phyloP scores from a whole-genome alignment of 2,113 vertebrate genomes.

The Eidolon helvum region DNA sequence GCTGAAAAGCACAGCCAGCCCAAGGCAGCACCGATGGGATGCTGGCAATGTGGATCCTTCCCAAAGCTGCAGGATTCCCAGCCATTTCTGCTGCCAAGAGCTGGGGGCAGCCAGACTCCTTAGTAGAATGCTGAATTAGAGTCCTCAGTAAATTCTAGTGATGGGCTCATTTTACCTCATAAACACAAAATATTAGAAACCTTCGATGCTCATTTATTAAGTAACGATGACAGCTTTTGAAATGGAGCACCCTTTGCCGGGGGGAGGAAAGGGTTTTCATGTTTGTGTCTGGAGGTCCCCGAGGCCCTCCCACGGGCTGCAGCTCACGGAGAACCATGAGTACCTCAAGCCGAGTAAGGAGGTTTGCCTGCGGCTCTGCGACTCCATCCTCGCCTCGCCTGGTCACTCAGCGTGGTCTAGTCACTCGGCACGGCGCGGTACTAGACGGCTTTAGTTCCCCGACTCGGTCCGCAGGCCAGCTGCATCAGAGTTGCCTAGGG shows the following conservation, averaged over 20 bases:
- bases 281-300: not conserved
- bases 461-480: not conserved
- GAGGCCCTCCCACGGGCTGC: no score
- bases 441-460: not conserved
- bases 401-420: accelerated
- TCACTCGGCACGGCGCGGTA: no score
- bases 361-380: not conserved
- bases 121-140: not conserved
- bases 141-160: not conserved
- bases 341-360: not conserved
- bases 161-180: not conserved
- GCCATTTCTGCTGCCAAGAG: not conserved
- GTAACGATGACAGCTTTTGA: not conserved
- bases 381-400: accelerated
- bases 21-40: accelerated
- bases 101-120: not conserved
- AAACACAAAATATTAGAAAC: not conserved
- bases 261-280: no score
- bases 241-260: not conserved
- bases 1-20: not conserved
- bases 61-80: not conserved
- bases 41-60: accelerated
- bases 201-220: not conserved
- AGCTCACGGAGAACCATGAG: not conserved
- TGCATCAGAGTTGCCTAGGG: not conserved